These are phyloP conservation scores for Synaphobranchus kaupii DNA, from an alignment of 2,797 vertebrate genomes.

Conservation along the genomic window DNA sequence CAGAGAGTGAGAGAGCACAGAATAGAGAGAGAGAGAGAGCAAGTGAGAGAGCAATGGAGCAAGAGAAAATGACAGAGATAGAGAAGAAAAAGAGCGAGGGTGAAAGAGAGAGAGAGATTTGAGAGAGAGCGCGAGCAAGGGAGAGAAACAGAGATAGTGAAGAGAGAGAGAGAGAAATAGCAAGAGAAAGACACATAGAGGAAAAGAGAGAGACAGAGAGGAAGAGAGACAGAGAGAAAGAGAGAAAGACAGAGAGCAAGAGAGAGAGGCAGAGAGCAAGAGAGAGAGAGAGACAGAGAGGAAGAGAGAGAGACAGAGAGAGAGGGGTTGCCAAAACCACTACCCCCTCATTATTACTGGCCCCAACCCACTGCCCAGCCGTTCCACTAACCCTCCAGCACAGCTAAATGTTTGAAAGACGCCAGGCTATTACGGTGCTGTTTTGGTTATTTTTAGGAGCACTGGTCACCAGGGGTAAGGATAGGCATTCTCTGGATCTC, in stretches of 20 bases:
- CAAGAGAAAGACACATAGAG: not conserved
- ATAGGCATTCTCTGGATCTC: not conserved
- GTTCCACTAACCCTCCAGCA: not conserved
- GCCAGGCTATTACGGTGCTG: not conserved
- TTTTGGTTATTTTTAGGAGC: not conserved
- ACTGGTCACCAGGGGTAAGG: not conserved
- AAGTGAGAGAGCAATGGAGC: not conserved
- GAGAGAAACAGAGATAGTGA: no score
- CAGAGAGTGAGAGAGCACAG: not conserved
- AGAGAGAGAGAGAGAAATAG: no score
- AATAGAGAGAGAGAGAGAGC: slow-evolving; percentile 33
- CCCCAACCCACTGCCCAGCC: slow-evolving; percentile 53
- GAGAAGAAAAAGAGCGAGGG: not conserved
- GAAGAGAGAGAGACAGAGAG: not conserved
- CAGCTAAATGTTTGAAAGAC: not conserved
- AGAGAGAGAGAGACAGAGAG: slow-evolving; percentile 43
- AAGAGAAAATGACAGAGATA: not conserved
- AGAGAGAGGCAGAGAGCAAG: slow-evolving; percentile 41
- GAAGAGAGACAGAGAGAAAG: not conserved
- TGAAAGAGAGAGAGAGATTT: not conserved
- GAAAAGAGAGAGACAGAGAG: no score
- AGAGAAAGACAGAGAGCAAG: no score
- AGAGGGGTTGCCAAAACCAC: slow-evolving; percentile 71
- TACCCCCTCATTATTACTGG: slow-evolving; percentile 77
- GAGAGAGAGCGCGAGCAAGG: no score